Conservation (phyloP, 2,888 invertebrate genomes). For the Cantharis lateralis region DNA sequence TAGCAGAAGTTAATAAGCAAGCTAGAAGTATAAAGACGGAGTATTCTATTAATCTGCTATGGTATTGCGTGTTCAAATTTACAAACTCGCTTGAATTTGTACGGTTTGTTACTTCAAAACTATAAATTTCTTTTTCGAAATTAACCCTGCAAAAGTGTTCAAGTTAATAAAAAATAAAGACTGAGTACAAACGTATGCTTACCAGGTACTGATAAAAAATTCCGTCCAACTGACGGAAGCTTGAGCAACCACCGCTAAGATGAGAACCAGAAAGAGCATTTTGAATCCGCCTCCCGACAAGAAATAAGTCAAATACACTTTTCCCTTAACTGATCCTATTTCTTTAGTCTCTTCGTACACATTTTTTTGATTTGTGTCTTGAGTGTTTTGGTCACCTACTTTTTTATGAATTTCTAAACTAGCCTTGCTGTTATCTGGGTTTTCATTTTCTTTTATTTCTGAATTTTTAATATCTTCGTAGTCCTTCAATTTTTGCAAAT, state of each 20-base stretch:
- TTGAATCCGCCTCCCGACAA: constrained; percentile 37
- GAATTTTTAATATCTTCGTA: background rate
- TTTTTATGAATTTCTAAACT: background rate
- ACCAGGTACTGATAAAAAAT: constrained; percentile 28
- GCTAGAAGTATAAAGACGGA: background rate
- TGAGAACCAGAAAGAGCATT: constrained; percentile 28
- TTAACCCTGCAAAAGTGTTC: background rate
- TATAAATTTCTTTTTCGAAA: background rate
- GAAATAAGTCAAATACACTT: constrained; percentile 40
- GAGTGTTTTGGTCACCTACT: background rate
- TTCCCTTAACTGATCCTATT: constrained; percentile 35
- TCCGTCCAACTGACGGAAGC: constrained; percentile 33
- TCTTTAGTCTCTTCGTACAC: constrained; percentile 38
- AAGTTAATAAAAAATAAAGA: background rate
- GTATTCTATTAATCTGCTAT: background rate
- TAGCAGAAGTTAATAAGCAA: constrained; percentile 2
- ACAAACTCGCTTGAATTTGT: background rate
- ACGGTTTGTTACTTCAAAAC: background rate
- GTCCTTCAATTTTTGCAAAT: background rate
- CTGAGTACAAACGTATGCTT: background rate
- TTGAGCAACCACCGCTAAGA: constrained; percentile 33
- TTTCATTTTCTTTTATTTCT: background rate
- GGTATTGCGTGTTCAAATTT: background rate
- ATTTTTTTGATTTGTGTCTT: background rate
- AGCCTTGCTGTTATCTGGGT: background rate